Evolutionary conservation across 2,888 invertebrate genomes (phyloP), one percentile per base, ranked within the genome.

Genomic region (Liodrosophila aerea): DNA sequence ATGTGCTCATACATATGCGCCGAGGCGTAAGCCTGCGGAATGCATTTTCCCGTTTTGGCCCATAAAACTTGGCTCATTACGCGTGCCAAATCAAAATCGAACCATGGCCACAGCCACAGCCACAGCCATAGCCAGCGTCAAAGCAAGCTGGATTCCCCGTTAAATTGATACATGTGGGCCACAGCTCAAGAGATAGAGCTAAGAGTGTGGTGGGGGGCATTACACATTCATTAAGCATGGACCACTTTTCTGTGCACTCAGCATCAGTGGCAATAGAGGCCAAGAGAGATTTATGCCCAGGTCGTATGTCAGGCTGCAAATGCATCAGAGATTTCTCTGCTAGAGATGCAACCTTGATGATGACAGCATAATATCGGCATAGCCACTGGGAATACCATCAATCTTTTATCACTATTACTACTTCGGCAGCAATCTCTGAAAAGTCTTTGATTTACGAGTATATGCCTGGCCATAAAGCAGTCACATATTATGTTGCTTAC

Each of bases 51-150:
- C 43, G n/a, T n/a, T n/a, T 22, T 46, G 44, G 60, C 59, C 52
- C 70, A 77, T 77, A 81, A 77, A 77, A 81, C 56, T 61, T 68
- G 54, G 78, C 81, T 76, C 83, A 83, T 80, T 80, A 83, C 74
- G 72, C 53, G 63, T 37, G 53, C 69, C 75, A 72, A 76, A 80
- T 80, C 78, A 80, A 80, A 78, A 83, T 76, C 83, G 80, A 76
- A 73, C 49, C 52, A 30, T 11, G 33, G 44, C 68, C 51, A 40
- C 50, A 53, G 50, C 29, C 8, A 9, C 29, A 53, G 53, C 47
- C 45, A 30, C 51, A 44, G 41, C 51, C 57, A 45, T 53, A 61
- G 41, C 18, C 45, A 34, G 67, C 81, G 72, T 64, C 76, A 69
- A 61, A 68, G 44, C 37, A 61, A 68, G 44, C 37, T 60, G 50